phyloP scores from a whole-genome alignment of 2,888 invertebrate genomes.

The Trypoxylon attenuatum region DNA sequence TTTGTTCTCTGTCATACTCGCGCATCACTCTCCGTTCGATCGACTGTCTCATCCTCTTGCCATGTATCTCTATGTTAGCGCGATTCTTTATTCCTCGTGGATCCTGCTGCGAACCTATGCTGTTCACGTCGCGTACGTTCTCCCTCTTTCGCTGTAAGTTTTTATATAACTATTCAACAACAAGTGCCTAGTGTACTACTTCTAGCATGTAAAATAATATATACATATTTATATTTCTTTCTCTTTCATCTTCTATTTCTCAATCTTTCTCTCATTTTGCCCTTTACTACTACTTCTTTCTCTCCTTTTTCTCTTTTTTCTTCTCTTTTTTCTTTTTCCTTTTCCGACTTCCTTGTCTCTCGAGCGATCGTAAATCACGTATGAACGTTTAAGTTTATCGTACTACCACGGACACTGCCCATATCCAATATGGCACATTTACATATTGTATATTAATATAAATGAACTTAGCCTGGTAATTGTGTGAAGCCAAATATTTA shows the following conservation, averaged over 20 bases:
- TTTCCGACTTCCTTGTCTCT: too few species aligned
- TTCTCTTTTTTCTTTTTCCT: neutral
- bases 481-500: constrained; percentile 73
- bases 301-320: neutral
- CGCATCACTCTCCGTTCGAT: too few species aligned
- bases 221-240: constrained; percentile 48
- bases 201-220: constrained; percentile 69
- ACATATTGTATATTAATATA: constrained; percentile 72
- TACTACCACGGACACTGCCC: constrained; percentile 69
- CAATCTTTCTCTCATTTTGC: neutral
- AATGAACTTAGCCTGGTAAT: constrained; percentile 68
- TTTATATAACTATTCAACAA: constrained; percentile 58
- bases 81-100: constrained; percentile 1
- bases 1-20: constrained; percentile 8
- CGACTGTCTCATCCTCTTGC: too few species aligned
- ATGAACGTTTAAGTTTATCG: constrained; percentile 63
- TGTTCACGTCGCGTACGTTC: constrained; percentile 8
- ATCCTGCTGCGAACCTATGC: neutral
- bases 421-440: constrained; percentile 67
- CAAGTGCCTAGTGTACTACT: constrained; percentile 62
- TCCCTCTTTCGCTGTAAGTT: constrained; percentile 35
- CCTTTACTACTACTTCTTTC: neutral
- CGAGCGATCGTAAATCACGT: constrained; percentile 64
- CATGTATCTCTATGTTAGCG: neutral
- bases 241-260: too few species aligned